These are phyloP conservation scores for Alligator mississippiensis DNA, from an alignment of 2,113 vertebrate species.

Conservation along the genomic window DNA sequence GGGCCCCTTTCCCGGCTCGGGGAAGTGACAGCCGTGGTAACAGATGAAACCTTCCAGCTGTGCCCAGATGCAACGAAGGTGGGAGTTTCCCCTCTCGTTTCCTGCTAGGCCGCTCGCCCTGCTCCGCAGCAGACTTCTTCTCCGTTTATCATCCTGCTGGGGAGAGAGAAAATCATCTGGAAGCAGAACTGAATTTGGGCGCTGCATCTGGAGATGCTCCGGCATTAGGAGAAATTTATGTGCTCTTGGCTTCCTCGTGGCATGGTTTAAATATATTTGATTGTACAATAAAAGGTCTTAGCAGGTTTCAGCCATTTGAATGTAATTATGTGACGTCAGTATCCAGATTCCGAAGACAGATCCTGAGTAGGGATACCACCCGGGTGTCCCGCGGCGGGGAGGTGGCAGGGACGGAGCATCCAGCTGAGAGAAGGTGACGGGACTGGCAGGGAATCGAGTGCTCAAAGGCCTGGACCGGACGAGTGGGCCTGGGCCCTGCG, in stretches of 20 bases:
- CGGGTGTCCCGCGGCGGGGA: neutral
- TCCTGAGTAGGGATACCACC: neutral
- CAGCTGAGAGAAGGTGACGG: too few relatives aligned
- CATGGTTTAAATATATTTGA: conserved; percentile 22
- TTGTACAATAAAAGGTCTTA: neutral
- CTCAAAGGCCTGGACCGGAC: too few relatives aligned
- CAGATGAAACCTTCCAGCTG: neutral
- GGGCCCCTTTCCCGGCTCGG: neutral
- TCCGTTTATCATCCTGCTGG: neutral
- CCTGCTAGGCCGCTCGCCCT: neutral
- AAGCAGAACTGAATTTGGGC: conserved; percentile 2
- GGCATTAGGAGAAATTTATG: conserved; percentile 3
- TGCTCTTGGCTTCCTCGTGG: neutral
- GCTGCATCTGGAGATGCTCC: conserved; percentile 35
- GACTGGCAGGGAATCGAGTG: neutral
- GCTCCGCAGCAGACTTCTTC: neutral
- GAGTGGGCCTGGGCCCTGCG: neutral
- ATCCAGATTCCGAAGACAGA: neutral
- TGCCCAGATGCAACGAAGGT: rapidly evolving
- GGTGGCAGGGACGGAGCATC: too few relatives aligned
- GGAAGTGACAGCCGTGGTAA: neutral
- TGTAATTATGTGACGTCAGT: neutral
- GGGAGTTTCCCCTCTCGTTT: neutral
- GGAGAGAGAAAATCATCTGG: conserved; percentile 14
- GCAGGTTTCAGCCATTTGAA: neutral